These are phyloP conservation scores for Eupithecia tripunctaria DNA, from an alignment of 2,888 invertebrate species.

Conservation along the genomic window DNA sequence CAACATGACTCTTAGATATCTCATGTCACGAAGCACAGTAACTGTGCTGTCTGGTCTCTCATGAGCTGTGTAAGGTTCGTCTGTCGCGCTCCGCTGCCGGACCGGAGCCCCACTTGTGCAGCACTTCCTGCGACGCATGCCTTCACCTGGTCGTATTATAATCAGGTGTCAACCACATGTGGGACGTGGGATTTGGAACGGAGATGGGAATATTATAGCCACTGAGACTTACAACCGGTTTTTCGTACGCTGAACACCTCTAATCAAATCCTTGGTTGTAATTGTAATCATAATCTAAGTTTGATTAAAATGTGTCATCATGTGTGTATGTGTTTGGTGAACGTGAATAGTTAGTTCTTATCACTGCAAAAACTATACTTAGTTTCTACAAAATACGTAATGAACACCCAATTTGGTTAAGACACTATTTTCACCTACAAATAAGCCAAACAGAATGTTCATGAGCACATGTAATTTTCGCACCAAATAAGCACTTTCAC, in stretches of 20 bases:
- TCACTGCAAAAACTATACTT: not conserved
- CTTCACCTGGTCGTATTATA: constrained; percentile 33
- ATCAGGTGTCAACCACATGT: constrained; percentile 35
- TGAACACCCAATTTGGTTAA: not conserved
- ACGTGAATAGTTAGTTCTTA: too few species aligned
- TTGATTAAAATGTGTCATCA: not conserved
- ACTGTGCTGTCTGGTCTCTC: constrained; percentile 1
- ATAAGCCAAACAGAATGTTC: constrained; percentile 5
- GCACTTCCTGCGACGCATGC: constrained; percentile 52
- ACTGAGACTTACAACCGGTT: not conserved
- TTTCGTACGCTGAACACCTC: not conserved
- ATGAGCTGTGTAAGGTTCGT: constrained; percentile 17
- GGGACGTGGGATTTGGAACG: constrained; percentile 37
- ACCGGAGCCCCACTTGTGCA: constrained; percentile 52
- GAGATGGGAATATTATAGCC: constrained; percentile 10
- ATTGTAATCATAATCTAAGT: not conserved
- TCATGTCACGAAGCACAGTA: not conserved
- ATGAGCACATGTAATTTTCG: constrained; percentile 31
- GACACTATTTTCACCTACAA: constrained; percentile 2
- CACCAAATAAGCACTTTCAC: constrained; percentile 40
- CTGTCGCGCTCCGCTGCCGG: constrained; percentile 50
- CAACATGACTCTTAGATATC: not conserved
- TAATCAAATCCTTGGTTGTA: not conserved
- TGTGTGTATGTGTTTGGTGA: too few species aligned
- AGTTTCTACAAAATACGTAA: not conserved